Base-by-base conservation (phyloP, 2,113 vertebrate species). In the Callipepla californica region DNA sequence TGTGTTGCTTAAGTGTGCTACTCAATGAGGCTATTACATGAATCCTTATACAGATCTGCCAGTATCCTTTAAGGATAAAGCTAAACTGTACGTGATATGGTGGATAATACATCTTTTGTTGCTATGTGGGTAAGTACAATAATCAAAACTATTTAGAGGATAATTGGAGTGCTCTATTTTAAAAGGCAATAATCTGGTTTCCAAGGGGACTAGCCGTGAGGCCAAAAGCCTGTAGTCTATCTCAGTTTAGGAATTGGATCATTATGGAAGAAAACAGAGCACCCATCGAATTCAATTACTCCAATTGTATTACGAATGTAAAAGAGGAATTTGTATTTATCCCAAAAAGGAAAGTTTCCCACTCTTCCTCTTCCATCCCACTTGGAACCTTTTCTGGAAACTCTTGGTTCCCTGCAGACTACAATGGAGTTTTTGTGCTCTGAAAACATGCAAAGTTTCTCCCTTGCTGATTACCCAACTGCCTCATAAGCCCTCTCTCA, bases 271-370 rank as follows among this genome's bases (percentile, higher is more conserved):
- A 77, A 92, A 95, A 82, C 48, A 93, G 87, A 94, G 58, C 51
- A 68, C 45, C 58, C 72, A 83, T 88, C 94, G 82, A 67, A 76
- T 93, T 96, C 84, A 69, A 92, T 95, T 95, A 93, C 85, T 69
- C 18, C 87, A 51, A 90, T 75, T 96, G 94, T 91, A 90, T 90
- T 94, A 90, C 0, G 2, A 91, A 92, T 91, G 93, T 96, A 92
- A 95, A 96, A 94, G 95, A 70, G 47, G 87, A 94, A 96, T 94
- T 96, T 96, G 79, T 96, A 91, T 58, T 90, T 80, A 88, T 92
- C 89, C 80, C 58, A 83, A 90, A 93, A 95, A 80, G 38, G 85
- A 93, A 92, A 87, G 91, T 94, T 95, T 95, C 94, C 76, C 94
- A 94, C 85, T 96, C 95, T 87, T 96, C 55, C 78, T 69, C 15